Base-by-base conservation (phyloP, 2,888 invertebrate genomes). In the Portevinia maculata region DNA sequence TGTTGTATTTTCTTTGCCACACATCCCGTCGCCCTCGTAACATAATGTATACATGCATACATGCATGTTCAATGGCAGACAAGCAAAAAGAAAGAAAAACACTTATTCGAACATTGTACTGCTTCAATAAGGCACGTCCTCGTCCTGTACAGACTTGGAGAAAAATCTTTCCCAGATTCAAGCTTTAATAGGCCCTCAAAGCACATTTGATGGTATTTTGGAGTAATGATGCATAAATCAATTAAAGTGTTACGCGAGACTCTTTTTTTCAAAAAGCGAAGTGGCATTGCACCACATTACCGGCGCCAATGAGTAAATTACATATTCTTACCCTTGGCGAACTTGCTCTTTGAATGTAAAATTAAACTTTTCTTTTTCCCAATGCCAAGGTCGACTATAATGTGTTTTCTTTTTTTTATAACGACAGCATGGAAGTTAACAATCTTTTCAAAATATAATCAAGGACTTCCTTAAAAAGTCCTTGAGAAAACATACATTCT, bases 21-120 rank as follows among this genome's bases (percentile, higher is more conserved):
- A 32, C 32, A 67, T 73, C 24, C 13, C 17, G 37, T 65, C 50
- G 28, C 64, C 46, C 17, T 55, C 46, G 28, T 55, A 46, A 32
- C 44, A 52, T 46, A 28, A 52, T 44, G 65, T 37, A 48, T 67
- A 62, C 55, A 74, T 79, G 67, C 67, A 60, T 60, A 60, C 19
- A 34, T 48, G 50, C 62, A 62, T 60, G 30, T 67, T 79, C 74
- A 48, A 74, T 69, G 55, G 57, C 62, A 69, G 59, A n/a, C 39
- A 19, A 9, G 21, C 28, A 15, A 52, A 39, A 19, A 30, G 11
- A 30, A 53, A 71, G 67, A 37, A 30, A 44, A 60, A 55, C 67
- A 74, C 79, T 79, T 74, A 48, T 69, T 55, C 74, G 79, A 79
- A 62, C 74, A 62, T 69, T 79, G 79, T 62, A 69, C 79, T 48